phyloP scores from a whole-genome alignment of 1,140 invertebrate species.

The Drosophila orosa region DNA sequence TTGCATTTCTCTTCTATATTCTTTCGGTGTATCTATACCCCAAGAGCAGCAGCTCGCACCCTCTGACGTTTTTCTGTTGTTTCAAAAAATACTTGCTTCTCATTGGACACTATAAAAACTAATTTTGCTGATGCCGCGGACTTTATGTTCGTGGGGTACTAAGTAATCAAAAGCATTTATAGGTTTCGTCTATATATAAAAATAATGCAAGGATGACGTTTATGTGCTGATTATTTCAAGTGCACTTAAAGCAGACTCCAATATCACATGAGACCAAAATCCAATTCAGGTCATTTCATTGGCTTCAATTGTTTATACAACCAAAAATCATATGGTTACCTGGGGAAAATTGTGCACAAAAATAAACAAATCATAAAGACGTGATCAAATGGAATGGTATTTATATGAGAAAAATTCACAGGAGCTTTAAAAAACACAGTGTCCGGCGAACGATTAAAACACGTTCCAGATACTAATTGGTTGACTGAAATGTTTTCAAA shows the following conservation, averaged over 20 bases:
- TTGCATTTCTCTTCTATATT: not conserved
- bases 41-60: not conserved
- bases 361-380: slow-evolving; percentile 40
- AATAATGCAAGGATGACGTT: slow-evolving; percentile 1
- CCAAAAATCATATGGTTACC: slow-evolving; percentile 5
- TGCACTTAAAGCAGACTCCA: not conserved
- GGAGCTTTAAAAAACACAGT: not conserved
- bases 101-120: slow-evolving; percentile 47
- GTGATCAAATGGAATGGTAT: slow-evolving; percentile 19
- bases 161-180: slow-evolving; percentile 7
- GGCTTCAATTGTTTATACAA: slow-evolving; percentile 25
- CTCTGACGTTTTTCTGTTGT: slow-evolving; percentile 61
- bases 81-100: slow-evolving; percentile 71
- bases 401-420: slow-evolving; percentile 1
- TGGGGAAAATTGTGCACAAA: slow-evolving; percentile 8
- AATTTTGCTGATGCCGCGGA: slow-evolving; percentile 11
- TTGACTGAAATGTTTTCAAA: slow-evolving; percentile 24
- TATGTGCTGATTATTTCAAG: not conserved
- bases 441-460: not conserved
- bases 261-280: not conserved
- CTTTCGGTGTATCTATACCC: slow-evolving; percentile 5
- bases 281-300: slow-evolving; percentile 7
- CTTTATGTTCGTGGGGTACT: not conserved
- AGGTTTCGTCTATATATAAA: not conserved
- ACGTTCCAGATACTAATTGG: slow-evolving; percentile 19